phyloP scores from a whole-genome alignment of 1,140 invertebrate species.

The Leptonema lineaticorne region DNA sequence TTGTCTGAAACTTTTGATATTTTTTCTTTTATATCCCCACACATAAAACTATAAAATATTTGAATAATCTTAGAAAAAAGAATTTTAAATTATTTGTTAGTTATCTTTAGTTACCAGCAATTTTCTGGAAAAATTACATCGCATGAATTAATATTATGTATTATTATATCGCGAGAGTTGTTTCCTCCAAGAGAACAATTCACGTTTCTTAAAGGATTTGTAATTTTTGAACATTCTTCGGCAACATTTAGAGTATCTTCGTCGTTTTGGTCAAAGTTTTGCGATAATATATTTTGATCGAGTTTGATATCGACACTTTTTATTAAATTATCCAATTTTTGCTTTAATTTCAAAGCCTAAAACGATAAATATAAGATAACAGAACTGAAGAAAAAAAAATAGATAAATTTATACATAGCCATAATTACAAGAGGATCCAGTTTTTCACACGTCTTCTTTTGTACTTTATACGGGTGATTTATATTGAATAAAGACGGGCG shows the following conservation, averaged over 20 bases:
- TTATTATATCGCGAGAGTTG: slow-evolving; percentile 9
- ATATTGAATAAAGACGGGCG: slow-evolving; percentile 14
- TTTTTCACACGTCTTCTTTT: neutral
- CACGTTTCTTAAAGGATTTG: slow-evolving; percentile 11
- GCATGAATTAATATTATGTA: slow-evolving; percentile 21
- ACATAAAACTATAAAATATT: slow-evolving; percentile 47
- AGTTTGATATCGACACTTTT: neutral
- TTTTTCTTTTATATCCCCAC: slow-evolving; percentile 48
- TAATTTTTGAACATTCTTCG: slow-evolving; percentile 15
- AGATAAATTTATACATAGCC: neutral
- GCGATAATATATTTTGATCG: neutral
- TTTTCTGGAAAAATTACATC: slow-evolving; percentile 49
- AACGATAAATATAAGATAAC: slow-evolving; percentile 17
- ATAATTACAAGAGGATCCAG: slow-evolving; percentile 9
- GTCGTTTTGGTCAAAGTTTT: neutral
- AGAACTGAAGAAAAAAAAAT: neutral
- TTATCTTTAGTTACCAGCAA: slow-evolving; percentile 45
- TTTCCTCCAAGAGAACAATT: slow-evolving; percentile 30
- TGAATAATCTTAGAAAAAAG: slow-evolving; percentile 16
- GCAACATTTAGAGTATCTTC: slow-evolving; percentile 24
- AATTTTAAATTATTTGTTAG: neutral
- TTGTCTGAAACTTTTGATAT: slow-evolving; percentile 46
- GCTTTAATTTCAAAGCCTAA: slow-evolving; percentile 24
- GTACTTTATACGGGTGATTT: slow-evolving; percentile 5
- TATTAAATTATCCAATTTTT: slow-evolving; percentile 22